Base-by-base conservation (phyloP, 2,113 vertebrate species). In the Pseudopipra pipra region DNA sequence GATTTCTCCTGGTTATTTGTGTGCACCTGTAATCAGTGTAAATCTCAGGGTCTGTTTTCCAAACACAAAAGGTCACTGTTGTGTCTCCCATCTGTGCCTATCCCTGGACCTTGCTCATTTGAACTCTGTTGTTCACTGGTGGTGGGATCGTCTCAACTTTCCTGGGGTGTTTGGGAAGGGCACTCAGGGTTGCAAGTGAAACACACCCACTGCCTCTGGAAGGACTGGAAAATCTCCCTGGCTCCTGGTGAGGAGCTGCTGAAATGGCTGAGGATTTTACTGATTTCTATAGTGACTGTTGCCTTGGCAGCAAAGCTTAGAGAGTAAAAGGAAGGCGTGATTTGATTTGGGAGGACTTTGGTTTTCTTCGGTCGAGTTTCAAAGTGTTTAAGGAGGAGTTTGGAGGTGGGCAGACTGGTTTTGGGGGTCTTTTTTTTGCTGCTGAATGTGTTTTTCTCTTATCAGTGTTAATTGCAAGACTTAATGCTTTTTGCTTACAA, bases 211-310 rank as follows among this genome's bases (percentile, higher is more conserved):
- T 73, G 25, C 51, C n/a, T 62, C 46, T 14, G 67, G 51, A 28
- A 68, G 63, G 73, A 17, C 58, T 67, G 76, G 49, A 15, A 47
- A n/a, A 35, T 31, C 75, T 47, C 22, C 77, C 56, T 59, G 66
- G 59, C 83, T 88, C 4, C 59, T 28, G 25, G 47, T 14, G 73
- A 81, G 41, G 33, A 93, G 30, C 47, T 71, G 82, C 67, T 49
- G 91, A 89, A 72, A 41, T 43, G 63, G 77, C 58, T 85, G 72
- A 37, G 82, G 89, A 33, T 91, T 91, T 68, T 28, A 15, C 89
- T 70, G 35, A 91, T 95, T 85, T 76, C 91, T 96, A 73, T 93
- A 94, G 93, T 68, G 89, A 96, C 93, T 91, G 95, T 94, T 96
- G 89, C 85, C 91, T 87, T 87, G 87, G 91, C 87, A 96, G 81